Conservation (phyloP, 2,888 invertebrate genomes). For the Poecilobothrus nobilitatus region DNA sequence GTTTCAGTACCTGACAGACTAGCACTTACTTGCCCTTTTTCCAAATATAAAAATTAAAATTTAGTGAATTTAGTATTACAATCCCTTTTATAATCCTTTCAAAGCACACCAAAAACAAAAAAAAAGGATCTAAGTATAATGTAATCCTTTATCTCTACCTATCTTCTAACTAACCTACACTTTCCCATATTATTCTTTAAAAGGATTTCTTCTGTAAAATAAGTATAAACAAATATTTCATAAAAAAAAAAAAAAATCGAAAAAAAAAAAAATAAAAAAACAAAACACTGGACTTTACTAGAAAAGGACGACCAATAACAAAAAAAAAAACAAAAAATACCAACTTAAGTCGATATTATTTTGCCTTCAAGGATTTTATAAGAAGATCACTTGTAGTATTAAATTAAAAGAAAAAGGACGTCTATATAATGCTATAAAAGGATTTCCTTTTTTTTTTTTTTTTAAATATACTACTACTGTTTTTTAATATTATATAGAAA, state of each 20-base stretch:
- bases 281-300: background rate
- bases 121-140: background rate
- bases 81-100: no score
- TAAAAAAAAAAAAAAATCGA: background rate
- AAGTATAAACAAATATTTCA: no score
- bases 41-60: no score
- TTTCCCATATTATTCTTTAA: background rate
- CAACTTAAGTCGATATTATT: background rate
- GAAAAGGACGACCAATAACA: background rate
- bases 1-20: no score
- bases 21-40: no score
- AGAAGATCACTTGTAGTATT: background rate
- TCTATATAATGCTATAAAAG: no score
- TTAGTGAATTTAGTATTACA: no score
- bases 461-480: no score
- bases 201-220: background rate
- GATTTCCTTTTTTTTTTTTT: no score
- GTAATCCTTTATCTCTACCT: background rate
- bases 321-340: no score
- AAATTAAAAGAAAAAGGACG: background rate
- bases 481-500: no score
- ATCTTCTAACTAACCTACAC: background rate
- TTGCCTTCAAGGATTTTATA: background rate
- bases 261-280: background rate
- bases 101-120: no score